Evolutionary conservation across 2,797 vertebrate genomes (phyloP), one percentile per base, ranked within the genome.

Genomic region (Lates japonicus): DNA sequence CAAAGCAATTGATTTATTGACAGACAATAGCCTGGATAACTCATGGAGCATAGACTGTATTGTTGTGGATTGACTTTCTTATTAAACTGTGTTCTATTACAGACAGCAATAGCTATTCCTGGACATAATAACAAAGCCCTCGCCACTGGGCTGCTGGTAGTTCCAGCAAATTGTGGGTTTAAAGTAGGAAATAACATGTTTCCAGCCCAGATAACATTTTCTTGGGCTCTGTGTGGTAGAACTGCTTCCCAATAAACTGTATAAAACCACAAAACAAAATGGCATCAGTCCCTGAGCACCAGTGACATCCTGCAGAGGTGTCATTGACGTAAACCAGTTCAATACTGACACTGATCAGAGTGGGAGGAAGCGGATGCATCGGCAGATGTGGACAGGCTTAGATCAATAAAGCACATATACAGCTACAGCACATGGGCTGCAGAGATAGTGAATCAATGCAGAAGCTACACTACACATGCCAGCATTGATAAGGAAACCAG

Each of bases 261-360:
- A 64, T 63, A 73, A 81, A 82, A 82, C 42, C 82, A 80, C 31
- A 74, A 66, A 87, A 62, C 87, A 76, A 86, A 90, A 93, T 93
- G 90, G 93, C 94, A 93, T 93, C 78, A 91, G 94, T 92, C 87
- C 92, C 16, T 22, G 89, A 86, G 91, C 74, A 74, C 88, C 73
- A 90, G 93, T 96, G 96, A 97, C 96, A 96, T 93, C 88, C 92
- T 96, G 96, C 96, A 96, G 96, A 95, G 95, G 90, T 91, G 94
- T 88, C 92, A 94, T n/a, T 97, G 96, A 97, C 96, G 96, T 97
- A 22, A 76, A 85, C n/a, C 87, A 95, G 96, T 95, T 97, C 96
- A 95, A 96, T 96, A 94, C 91, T 89, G 93, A 93, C 86, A 82
- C 76, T 92, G 93, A 88, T 90, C 52, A 85, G 90, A 90, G 86